These are phyloP conservation scores for Pogoniulus pusillus DNA, from an alignment of 2,797 vertebrate species.

Conservation along the genomic window DNA sequence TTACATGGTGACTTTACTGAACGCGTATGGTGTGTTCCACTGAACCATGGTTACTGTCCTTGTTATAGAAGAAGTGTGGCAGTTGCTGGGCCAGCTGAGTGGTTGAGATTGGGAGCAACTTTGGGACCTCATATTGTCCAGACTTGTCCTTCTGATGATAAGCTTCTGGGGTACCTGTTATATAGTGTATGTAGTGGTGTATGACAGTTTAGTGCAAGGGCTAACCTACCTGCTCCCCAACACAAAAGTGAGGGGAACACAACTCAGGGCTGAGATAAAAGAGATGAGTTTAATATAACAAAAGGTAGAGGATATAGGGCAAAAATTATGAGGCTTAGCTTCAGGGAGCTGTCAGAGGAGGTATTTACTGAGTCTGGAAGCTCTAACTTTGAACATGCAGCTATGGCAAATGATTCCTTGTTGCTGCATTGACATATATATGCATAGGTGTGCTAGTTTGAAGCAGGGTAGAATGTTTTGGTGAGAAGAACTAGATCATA, in stretches of 20 bases:
- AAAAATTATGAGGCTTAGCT: background rate
- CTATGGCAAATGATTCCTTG: background rate
- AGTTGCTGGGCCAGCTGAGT: background rate
- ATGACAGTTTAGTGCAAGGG: too few species aligned
- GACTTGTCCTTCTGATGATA: background rate
- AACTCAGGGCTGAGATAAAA: too few species aligned
- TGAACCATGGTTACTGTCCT: fast-evolving
- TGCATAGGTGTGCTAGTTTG: too few species aligned
- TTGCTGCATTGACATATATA: fast-evolving
- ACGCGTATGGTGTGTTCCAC: fast-evolving
- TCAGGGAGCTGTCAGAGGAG: background rate
- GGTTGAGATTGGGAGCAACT: background rate
- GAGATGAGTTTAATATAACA: too few species aligned
- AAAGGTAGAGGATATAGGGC: background rate
- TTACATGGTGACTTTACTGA: fast-evolving
- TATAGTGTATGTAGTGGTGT: fast-evolving
- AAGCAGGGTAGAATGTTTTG: too few species aligned
- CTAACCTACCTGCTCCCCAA: too few species aligned
- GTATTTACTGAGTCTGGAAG: background rate
- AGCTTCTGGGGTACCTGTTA: background rate
- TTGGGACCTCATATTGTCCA: background rate
- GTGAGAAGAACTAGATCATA: too few species aligned
- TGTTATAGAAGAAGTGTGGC: background rate
- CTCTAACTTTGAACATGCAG: background rate
- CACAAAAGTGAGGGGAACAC: too few species aligned